phyloP scores from a whole-genome alignment of 2,113 vertebrate species.

The Peromyscus leucopus region DNA sequence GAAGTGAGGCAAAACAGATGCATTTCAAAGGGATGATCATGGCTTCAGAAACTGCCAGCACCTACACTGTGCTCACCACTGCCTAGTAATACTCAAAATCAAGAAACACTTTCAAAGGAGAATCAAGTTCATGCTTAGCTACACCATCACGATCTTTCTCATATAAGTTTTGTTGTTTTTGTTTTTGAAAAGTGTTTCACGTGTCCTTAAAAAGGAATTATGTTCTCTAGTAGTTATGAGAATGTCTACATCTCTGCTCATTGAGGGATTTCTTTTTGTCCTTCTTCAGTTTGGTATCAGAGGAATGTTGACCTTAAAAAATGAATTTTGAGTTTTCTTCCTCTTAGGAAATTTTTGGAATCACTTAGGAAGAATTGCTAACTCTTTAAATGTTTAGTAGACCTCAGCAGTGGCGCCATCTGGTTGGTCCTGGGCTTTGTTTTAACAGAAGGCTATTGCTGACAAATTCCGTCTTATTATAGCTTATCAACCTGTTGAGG shows the following conservation, averaged over 20 bases:
- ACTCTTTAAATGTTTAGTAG: neutral
- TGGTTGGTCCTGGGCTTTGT: neutral
- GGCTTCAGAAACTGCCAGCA: constrained; percentile 36
- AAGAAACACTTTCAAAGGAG: neutral
- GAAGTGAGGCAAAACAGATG: constrained; percentile 18
- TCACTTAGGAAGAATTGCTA: neutral
- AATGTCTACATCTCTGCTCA: neutral
- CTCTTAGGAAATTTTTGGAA: neutral
- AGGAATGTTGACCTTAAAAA: neutral
- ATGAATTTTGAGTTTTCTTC: neutral
- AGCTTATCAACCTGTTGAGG: neutral
- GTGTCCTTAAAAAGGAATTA: neutral
- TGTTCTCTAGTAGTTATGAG: neutral
- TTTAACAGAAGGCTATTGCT: neutral
- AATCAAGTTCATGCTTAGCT: constrained; percentile 23
- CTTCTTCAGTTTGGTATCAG: neutral
- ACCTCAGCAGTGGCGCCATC: neutral
- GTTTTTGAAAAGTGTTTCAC: neutral
- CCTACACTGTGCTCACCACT: neutral
- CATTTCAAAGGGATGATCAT: constrained; percentile 8
- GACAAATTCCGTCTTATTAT: neutral
- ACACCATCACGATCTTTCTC: neutral
- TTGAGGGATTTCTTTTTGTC: neutral
- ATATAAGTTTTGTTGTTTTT: constrained; percentile 3
- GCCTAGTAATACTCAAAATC: neutral